phyloP scores from a whole-genome alignment of 2,113 vertebrate genomes.

The Myiozetetes cayanensis region DNA sequence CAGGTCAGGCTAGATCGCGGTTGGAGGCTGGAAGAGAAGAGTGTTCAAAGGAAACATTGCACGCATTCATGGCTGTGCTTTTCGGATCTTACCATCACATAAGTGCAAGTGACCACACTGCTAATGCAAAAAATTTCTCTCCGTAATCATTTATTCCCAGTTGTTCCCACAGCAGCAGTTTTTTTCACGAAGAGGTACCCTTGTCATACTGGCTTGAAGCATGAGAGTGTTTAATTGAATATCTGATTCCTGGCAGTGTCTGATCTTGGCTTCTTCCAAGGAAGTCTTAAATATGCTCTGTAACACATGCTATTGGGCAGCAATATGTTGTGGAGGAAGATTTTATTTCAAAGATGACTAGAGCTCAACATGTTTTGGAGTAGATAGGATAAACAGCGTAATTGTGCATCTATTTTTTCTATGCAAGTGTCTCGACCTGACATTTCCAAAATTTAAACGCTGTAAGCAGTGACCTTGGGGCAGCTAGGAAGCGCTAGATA shows the following conservation, averaged over 20 bases:
- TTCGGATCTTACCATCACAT: background rate
- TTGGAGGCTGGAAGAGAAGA: background rate
- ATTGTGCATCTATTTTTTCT: background rate
- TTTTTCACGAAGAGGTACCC: background rate
- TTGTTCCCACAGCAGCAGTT: background rate
- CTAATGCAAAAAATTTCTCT: background rate
- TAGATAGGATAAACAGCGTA: background rate
- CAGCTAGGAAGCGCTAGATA: background rate
- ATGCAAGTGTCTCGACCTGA: background rate
- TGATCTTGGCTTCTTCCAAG: background rate
- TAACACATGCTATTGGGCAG: slow-evolving; percentile 10
- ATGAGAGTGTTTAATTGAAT: background rate
- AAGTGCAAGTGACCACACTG: background rate
- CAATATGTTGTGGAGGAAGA: background rate
- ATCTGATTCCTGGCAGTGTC: slow-evolving; percentile 15
- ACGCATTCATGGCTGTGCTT: background rate
- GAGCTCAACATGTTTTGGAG: background rate
- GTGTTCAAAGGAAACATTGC: background rate
- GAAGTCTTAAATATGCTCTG: background rate
- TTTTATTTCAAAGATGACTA: slow-evolving; percentile 1
- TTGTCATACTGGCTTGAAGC: background rate
- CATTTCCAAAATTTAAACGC: background rate
- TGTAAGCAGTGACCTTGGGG: background rate
- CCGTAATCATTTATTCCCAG: background rate
- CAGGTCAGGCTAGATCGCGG: background rate